Percentiles rank a stretch among this genome's conserved stretches.
Conservation (phyloP, 2,113 vertebrate genomes). For the Seriola quinqueradiata region DNA sequence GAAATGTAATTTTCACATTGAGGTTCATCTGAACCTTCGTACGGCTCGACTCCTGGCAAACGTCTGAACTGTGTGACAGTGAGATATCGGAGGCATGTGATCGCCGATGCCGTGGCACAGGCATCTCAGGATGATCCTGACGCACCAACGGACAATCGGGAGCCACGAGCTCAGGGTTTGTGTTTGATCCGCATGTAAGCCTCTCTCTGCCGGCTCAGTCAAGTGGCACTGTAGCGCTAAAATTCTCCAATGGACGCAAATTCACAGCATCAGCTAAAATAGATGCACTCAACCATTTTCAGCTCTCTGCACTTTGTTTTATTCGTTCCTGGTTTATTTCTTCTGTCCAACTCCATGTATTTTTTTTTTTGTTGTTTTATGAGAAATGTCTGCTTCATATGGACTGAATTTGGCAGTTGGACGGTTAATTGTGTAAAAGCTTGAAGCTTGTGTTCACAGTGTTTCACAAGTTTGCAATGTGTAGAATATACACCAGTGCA, state of each 20-base stretch:
- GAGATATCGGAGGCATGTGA: slow-evolving; percentile 6
- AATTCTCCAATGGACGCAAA: slow-evolving; percentile 3
- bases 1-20: not conserved
- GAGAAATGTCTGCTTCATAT: too few species aligned
- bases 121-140: slow-evolving; percentile 14
- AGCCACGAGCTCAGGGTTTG: not conserved
- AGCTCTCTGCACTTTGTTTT: not conserved
- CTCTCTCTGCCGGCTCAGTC: slow-evolving; percentile 31
- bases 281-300: not conserved
- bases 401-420: not conserved
- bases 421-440: not conserved
- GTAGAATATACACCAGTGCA: not conserved
- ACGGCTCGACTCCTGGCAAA: not conserved
- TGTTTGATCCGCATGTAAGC: slow-evolving; percentile 46
- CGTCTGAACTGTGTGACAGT: not conserved
- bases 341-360: not conserved
- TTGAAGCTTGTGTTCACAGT: not conserved
- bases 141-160: slow-evolving; percentile 16
- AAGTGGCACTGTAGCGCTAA: slow-evolving; percentile 1
- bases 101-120: not conserved
- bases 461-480: not conserved
- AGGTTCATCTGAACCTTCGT: not conserved
- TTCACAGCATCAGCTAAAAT: slow-evolving; percentile 21
- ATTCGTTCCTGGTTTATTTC: not conserved
- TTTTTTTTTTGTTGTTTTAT: not conserved